Evolutionary conservation across 1,140 invertebrate species (phyloP), one percentile per base, ranked within the genome.

Genomic region (Anthonomus grandis): DNA sequence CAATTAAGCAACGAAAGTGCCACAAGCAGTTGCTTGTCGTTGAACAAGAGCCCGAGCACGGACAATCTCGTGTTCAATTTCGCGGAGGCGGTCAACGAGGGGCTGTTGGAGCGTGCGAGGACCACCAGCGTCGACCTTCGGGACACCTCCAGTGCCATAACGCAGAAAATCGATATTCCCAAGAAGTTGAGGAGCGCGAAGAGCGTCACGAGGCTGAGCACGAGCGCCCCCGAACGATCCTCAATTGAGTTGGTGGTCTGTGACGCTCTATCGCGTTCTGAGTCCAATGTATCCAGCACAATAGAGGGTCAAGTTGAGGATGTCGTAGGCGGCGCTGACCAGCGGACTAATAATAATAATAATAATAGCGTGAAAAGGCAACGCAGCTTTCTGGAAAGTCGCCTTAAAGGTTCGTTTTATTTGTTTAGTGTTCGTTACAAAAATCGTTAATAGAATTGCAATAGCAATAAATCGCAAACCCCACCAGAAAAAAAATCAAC

Each of bases 221-320:
- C 80, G 0, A 84, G 83, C 56, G 83, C 83, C 19, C 83, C 84
- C 8, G 79, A 79, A 25, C 78, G 78, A 6, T 83, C 82, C 38
- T 80, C 80, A 37, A 65, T 70, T 61, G 67, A 71, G 44, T 51
- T 71, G 21, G 54, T 71, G n/a, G 24, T 61, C 10, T 59, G 66
- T 41, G 64, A 65, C 66, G 77, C 48, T 70, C 74, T 59, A 76
- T 82, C 31, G 18, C 72, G 77, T 73, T 52, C 64, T 64, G 42
- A 74, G 64, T 37, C 57, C 60, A 55, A 74, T 69, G 24, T 65
- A 71, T 38, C 70, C 69, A 24, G 74, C 68, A 18, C 44, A 3
- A 13, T 34, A 39, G 27, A 77, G 19, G 42, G 72, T 31, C 74
- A 74, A n/a, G 71, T 74, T 31, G 76, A 73, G 62, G 74, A 77